Evolutionary conservation across 2,797 vertebrate species (phyloP), one percentile per base, ranked within the genome.

Genomic region (Nothura maculosa): DNA sequence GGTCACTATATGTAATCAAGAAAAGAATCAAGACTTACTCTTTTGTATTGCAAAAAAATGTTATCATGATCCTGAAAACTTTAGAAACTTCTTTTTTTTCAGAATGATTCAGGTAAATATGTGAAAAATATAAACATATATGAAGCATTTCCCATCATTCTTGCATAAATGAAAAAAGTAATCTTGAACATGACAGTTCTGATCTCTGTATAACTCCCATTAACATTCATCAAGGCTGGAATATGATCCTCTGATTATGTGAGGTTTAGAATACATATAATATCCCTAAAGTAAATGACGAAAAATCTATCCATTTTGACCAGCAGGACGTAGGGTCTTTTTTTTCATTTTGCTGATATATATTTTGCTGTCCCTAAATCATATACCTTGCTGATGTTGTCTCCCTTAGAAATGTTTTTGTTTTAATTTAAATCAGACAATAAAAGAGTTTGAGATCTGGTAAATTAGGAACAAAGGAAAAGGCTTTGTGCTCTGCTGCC

Each of bases 391-490:
- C 81, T 87, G 66, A 90, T 92, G 5, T 82, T 82, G 63, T 83
- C 70, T 87, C 55, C 81, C 43, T 74, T n/a, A 66, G 55, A 96
- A 95, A 82, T 61, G 22, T 48, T 87, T 68, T 34, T 63, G 48
- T 75, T 95, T 91, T 91, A 72, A 67, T 94, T 93, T 91, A 83
- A 82, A 95, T 73, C 78, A 77, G 87, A 86, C 87, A 95, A 77
- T 69, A 86, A 97, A 93, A 93, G 79, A 94, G 34, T 96, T 95
- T 73, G 89, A 96, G 89, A 92, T 96, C 68, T 94, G 93, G 89
- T 94, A 95, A 96, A 92, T 95, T 95, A 90, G 72, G 96, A 96
- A 97, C 97, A 98, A 97, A 97, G 87, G 85, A 81, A 93, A 91
- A 89, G 68, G 78, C 89, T 97, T 96, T 95, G 90, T 93, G 89